Conservation (phyloP, 2,888 invertebrate genomes). For the Tribolium freemani region DNA sequence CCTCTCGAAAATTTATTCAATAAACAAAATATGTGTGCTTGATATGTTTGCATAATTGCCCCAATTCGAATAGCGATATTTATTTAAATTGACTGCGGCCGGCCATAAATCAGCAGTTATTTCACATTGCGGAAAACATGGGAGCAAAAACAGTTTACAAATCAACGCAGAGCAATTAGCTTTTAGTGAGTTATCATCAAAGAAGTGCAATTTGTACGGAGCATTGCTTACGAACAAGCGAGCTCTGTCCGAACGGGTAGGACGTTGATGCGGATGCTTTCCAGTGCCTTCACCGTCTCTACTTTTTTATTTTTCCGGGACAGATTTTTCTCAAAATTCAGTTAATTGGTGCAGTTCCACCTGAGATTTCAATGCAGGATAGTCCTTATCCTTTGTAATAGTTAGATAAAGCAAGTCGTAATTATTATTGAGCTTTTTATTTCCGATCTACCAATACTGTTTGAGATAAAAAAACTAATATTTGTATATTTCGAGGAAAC, state of each 20-base stretch:
- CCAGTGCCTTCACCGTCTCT: constrained; percentile 49
- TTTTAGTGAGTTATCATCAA: constrained; percentile 66
- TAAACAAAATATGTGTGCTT: neutral
- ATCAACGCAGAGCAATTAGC: constrained; percentile 66
- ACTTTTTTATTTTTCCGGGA: constrained; percentile 47
- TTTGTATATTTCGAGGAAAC: no score
- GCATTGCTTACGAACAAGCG: constrained; percentile 65
- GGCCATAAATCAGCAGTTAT: constrained; percentile 52
- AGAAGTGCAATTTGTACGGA: constrained; percentile 68
- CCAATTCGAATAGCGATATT: neutral
- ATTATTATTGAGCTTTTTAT: no score
- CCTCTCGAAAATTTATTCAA: constrained; percentile 3
- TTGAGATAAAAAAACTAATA: no score
- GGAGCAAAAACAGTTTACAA: constrained; percentile 62
- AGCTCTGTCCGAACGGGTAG: constrained; percentile 56
- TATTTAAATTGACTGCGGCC: constrained; percentile 38
- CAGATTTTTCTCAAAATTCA: constrained; percentile 37
- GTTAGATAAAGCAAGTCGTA: no score
- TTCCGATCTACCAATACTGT: no score
- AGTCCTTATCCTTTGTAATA: no score
- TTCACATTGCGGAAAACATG: constrained; percentile 49
- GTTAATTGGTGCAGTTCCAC: neutral
- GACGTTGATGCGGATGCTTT: constrained; percentile 60
- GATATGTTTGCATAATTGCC: neutral
- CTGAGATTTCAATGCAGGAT: no score